Percentiles rank a stretch among this genome's conserved stretches.
Evolutionary conservation across 2,888 invertebrate genomes (phyloP).

Genomic region (Drosophila monieri): DNA sequence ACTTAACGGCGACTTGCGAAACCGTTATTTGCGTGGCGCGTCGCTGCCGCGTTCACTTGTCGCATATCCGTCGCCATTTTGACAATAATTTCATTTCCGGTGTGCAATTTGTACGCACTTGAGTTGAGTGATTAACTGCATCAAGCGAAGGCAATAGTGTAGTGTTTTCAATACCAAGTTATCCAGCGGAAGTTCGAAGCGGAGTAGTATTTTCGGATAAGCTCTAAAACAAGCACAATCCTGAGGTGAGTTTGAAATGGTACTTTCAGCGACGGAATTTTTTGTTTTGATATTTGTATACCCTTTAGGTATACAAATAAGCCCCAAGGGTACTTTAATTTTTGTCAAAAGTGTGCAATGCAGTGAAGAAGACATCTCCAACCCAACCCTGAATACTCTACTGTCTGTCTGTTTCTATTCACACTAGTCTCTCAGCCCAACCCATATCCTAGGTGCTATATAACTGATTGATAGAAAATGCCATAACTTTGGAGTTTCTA

Average conservation of each 20-base stretch:
- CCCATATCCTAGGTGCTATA: too few species aligned
- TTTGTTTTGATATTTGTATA: neutral
- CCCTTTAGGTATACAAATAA: too few species aligned
- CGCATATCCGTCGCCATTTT: constrained; percentile 68
- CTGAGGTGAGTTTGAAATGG: constrained; percentile 59
- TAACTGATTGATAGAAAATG: too few species aligned
- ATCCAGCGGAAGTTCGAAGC: neutral
- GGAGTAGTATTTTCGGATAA: constrained; percentile 58
- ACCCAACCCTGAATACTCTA: too few species aligned
- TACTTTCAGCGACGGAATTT: neutral
- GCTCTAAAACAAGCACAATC: constrained; percentile 66
- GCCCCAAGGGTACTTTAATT: too few species aligned
- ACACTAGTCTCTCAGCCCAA: too few species aligned
- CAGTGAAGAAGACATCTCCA: too few species aligned
- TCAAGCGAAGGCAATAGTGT: constrained; percentile 17
- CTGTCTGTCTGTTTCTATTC: too few species aligned
- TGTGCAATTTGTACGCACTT: constrained; percentile 45
- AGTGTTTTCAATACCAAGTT: constrained; percentile 7
- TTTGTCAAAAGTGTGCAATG: too few species aligned
- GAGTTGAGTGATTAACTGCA: constrained; percentile 40
- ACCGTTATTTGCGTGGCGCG: constrained; percentile 58
- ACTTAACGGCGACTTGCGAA: constrained; percentile 46
- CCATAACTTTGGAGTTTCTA: too few species aligned
- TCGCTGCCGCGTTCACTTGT: constrained; percentile 51
- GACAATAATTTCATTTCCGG: constrained; percentile 71